Evolutionary conservation across 2,797 vertebrate genomes (phyloP).

Genomic region (Ctenosaura bakeri): DNA sequence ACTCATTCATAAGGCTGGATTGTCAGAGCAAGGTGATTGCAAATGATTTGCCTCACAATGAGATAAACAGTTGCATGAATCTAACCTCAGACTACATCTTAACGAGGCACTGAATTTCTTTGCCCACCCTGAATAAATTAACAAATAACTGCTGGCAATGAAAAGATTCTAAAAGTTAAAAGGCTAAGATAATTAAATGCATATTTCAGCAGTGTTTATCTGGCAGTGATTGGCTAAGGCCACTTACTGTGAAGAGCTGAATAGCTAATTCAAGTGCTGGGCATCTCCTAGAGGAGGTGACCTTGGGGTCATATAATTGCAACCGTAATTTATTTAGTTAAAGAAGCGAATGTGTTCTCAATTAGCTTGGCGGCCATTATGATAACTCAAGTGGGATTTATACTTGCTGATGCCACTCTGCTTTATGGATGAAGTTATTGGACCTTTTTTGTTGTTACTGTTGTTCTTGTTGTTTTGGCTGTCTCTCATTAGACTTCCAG

Average conservation of each 20-base stretch:
- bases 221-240: conserved; percentile 76
- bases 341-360: conserved; percentile 79
- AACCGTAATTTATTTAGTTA: conserved; percentile 81
- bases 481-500: conserved; percentile 61
- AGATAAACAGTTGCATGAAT: not conserved
- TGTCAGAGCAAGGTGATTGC: not conserved
- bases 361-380: conserved; percentile 77
- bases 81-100: conserved; percentile 37
- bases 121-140: conserved; percentile 69
- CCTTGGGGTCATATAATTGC: conserved; percentile 78
- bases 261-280: conserved; percentile 77
- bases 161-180: conserved; percentile 68
- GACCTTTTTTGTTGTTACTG: conserved; percentile 62
- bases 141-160: conserved; percentile 64
- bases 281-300: conserved; percentile 77
- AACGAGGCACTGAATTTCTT: conserved; percentile 64
- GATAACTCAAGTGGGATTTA: conserved; percentile 77
- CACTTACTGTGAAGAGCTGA: conserved; percentile 75
- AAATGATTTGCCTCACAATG: conserved; percentile 8
- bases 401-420: conserved; percentile 75
- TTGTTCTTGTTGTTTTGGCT: conserved; percentile 48
- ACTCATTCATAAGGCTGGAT: not conserved
- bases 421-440: conserved; percentile 70
- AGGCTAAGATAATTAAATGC: conserved; percentile 78
- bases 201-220: conserved; percentile 81